Percentiles rank a stretch among this genome's conserved stretches.
Evolutionary conservation across 2,888 invertebrate genomes (phyloP).

Genomic region (Ptychoptera albimana): DNA sequence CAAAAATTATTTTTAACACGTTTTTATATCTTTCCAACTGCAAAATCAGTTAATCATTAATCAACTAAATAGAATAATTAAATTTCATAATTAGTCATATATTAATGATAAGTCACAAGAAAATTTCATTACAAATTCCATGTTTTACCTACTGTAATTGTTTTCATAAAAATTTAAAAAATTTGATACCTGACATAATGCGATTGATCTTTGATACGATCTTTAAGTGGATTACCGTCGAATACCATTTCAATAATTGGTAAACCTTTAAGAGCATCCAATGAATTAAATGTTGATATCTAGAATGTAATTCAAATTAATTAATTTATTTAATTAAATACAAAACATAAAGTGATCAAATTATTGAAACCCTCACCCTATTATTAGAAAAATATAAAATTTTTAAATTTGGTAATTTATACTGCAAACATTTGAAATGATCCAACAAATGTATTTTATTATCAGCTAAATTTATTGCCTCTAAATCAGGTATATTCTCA

Average conservation of each 20-base stretch:
- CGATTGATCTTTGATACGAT: constrained; percentile 57
- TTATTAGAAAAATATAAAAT: constrained; percentile 69
- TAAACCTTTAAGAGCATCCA: constrained; percentile 53
- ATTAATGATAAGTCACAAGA: neutral
- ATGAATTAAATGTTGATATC: constrained; percentile 45
- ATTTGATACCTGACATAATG: constrained; percentile 66
- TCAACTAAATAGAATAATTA: neutral
- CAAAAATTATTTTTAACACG: no score
- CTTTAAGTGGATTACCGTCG: constrained; percentile 65
- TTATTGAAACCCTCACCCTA: constrained; percentile 56
- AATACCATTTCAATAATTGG: constrained; percentile 24
- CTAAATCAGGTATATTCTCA: constrained; percentile 68
- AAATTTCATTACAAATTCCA: neutral
- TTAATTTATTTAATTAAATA: constrained; percentile 2
- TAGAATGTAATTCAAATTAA: constrained; percentile 24
- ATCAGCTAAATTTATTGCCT: constrained; percentile 64
- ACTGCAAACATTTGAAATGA: constrained; percentile 44
- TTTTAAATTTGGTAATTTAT: constrained; percentile 54
- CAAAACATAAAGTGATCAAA: no score
- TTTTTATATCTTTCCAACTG: no score
- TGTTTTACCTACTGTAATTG: neutral
- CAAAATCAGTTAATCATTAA: no score
- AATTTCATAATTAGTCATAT: no score
- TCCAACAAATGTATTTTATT: constrained; percentile 58
- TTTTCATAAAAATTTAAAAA: neutral